These are phyloP conservation scores for Lithophane leautieri DNA, from an alignment of 2,888 invertebrate genomes.

Conservation along the genomic window DNA sequence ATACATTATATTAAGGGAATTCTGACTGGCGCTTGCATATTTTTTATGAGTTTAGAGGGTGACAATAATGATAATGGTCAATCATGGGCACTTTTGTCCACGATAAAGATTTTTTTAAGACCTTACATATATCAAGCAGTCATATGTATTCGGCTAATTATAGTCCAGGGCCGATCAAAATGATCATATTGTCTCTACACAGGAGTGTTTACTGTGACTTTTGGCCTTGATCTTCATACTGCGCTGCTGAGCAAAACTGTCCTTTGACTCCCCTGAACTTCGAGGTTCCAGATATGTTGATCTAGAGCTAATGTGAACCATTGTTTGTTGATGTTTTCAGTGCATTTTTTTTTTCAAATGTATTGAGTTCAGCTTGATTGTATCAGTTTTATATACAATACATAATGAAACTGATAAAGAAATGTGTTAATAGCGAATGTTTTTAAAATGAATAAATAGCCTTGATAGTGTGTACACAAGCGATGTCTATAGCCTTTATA, in stretches of 20 bases:
- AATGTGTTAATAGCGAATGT: slow-evolving; percentile 9
- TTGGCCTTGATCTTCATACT: not conserved
- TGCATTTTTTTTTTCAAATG: not conserved
- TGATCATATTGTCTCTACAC: not conserved
- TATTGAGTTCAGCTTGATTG: not conserved
- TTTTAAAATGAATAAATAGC: not conserved
- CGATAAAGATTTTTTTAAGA: not conserved
- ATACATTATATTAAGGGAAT: not conserved
- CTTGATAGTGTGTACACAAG: slow-evolving; percentile 20
- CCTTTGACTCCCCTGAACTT: not conserved
- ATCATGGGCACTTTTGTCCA: not conserved
- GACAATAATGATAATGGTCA: not conserved
- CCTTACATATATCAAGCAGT: not conserved
- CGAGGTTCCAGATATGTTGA: not conserved
- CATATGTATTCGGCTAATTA: too few species aligned
- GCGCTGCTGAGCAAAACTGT: too few species aligned
- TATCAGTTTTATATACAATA: not conserved
- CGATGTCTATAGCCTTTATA: not conserved
- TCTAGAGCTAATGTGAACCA: not conserved
- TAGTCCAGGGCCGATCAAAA: not conserved
- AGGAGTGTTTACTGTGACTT: not conserved
- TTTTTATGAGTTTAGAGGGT: not conserved
- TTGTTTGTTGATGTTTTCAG: not conserved
- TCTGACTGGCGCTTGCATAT: not conserved
- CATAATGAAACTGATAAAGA: not conserved